phyloP scores from a whole-genome alignment of 1,140 invertebrate species.

The Drosophila prosaltans region DNA sequence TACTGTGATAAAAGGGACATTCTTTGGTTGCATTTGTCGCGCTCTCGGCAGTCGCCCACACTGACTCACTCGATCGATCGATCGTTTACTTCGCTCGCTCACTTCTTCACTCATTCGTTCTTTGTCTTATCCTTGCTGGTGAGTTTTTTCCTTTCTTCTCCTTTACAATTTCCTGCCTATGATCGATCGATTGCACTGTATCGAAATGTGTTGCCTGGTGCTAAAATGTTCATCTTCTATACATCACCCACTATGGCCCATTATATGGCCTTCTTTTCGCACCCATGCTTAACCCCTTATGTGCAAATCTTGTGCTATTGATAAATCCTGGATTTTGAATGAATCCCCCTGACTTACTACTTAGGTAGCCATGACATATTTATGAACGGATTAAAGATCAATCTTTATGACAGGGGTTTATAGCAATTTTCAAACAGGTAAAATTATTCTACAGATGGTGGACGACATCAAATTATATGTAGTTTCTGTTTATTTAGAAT shows the following conservation, averaged over 20 bases:
- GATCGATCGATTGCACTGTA: not conserved
- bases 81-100: not conserved
- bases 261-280: slow-evolving; percentile 31
- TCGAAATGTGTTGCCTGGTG: not conserved
- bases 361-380: slow-evolving; percentile 26
- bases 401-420: slow-evolving; percentile 58
- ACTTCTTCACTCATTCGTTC: not conserved
- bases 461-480: not conserved
- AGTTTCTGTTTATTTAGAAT: not conserved
- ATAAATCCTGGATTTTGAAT: slow-evolving; percentile 76
- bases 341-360: slow-evolving; percentile 54
- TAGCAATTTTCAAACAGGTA: not conserved
- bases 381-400: slow-evolving; percentile 41
- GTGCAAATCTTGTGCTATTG: slow-evolving; percentile 61
- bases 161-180: not conserved
- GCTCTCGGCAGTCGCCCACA: slow-evolving; percentile 43
- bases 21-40: slow-evolving; percentile 50
- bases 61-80: not conserved
- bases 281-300: slow-evolving; percentile 18
- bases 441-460: not conserved
- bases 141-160: no score
- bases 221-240: not conserved
- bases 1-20: slow-evolving; percentile 45
- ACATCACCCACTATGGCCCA: not conserved
- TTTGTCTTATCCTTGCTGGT: not conserved